These are phyloP conservation scores for Mohoua ochrocephala DNA, from an alignment of 2,113 vertebrate species.

Conservation along the genomic window DNA sequence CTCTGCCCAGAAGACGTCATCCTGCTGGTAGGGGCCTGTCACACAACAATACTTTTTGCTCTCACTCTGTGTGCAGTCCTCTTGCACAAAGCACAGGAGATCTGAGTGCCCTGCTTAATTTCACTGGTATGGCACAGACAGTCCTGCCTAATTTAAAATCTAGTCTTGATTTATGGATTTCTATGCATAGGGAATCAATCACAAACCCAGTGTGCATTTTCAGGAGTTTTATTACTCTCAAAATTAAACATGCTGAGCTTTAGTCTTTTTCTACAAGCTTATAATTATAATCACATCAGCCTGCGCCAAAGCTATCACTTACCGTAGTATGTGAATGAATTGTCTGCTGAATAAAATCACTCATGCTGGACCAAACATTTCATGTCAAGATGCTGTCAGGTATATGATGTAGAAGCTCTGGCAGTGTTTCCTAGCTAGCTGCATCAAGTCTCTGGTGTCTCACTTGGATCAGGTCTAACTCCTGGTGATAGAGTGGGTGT, in stretches of 20 bases:
- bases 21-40: neutral
- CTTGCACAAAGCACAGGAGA: neutral
- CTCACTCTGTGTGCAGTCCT: neutral
- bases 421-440: neutral
- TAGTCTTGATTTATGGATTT: constrained; percentile 15
- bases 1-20: neutral
- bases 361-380: neutral
- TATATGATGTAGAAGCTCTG: neutral
- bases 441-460: neutral
- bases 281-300: constrained; percentile 18
- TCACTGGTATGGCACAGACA: neutral
- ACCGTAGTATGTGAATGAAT: neutral
- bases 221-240: neutral
- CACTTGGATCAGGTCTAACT: neutral
- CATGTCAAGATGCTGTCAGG: neutral
- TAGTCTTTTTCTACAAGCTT: neutral
- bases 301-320: neutral
- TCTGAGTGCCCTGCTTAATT: neutral
- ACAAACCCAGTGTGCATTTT: neutral
- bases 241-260: constrained; percentile 17
- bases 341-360: neutral
- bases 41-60: neutral
- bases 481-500: neutral
- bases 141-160: neutral
- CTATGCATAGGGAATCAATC: neutral